These are phyloP conservation scores for Apodemus speciosus DNA, from an alignment of 2,113 vertebrate species.

Conservation along the genomic window DNA sequence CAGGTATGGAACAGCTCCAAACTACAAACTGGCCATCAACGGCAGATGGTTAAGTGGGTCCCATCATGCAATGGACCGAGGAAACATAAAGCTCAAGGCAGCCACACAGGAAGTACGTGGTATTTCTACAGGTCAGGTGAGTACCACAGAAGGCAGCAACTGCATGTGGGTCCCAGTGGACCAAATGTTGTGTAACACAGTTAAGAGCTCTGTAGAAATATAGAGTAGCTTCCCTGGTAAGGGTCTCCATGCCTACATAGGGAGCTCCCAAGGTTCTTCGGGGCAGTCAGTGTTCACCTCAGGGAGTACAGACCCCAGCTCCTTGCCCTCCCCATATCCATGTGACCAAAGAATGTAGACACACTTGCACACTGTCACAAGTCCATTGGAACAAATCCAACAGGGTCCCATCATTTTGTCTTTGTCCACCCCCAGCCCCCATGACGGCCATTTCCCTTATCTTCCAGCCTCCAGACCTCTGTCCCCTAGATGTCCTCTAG, in stretches of 20 bases:
- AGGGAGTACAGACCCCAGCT: not conserved
- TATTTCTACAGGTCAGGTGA: not conserved
- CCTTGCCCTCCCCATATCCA: not conserved
- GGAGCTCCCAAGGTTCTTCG: not conserved
- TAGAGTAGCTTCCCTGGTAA: not conserved
- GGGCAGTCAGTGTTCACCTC: not conserved
- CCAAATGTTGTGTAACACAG: too few species aligned
- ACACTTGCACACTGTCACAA: not conserved
- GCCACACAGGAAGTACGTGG: rapidly evolving
- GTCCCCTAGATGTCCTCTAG: not conserved
- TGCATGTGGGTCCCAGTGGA: not conserved
- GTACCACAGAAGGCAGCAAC: not conserved
- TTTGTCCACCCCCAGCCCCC: too few species aligned
- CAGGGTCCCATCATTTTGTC: too few species aligned
- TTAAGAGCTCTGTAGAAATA: not conserved
- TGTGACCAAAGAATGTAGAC: not conserved
- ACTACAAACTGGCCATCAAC: rapidly evolving
- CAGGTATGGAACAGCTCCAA: not conserved
- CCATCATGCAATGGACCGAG: not conserved
- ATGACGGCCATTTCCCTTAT: not conserved
- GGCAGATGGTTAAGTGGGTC: rapidly evolving
- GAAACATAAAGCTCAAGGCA: not conserved
- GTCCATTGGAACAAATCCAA: not conserved
- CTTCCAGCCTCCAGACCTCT: not conserved
- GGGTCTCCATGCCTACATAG: not conserved